A percentile compares a stretch with the other conserved stretches of the same genome.
These are phyloP conservation scores for Propithecus perrieri DNA, from an alignment of 2,797 vertebrate genomes.

Conservation along the genomic window DNA sequence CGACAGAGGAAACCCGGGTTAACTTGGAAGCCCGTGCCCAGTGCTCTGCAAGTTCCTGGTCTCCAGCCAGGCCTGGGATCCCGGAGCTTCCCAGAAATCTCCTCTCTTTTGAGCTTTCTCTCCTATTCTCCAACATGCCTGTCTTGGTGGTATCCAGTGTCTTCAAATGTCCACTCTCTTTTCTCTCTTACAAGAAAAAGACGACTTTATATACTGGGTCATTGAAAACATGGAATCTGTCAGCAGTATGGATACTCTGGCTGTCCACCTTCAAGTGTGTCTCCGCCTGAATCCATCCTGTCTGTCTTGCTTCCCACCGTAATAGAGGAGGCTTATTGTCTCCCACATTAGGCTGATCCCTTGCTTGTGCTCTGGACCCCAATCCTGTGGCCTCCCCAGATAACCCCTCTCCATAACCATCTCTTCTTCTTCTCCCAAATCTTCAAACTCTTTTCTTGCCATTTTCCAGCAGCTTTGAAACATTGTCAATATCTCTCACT, in stretches of 20 bases:
- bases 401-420: background rate
- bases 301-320: background rate
- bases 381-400: background rate
- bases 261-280: background rate
- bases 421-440: background rate
- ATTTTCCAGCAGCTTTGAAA: constrained; percentile 18
- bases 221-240: background rate
- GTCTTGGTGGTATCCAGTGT: background rate
- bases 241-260: background rate
- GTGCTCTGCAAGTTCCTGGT: background rate
- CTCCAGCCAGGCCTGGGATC: background rate
- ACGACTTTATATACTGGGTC: background rate
- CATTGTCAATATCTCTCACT: background rate
- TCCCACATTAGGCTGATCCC: background rate
- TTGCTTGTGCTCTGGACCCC: background rate
- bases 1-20: background rate
- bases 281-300: background rate
- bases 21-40: background rate
- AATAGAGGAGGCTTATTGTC: background rate
- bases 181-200: background rate
- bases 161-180: background rate
- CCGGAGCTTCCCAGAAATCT: background rate
- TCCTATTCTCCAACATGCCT: background rate
- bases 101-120: background rate
- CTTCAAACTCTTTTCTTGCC: background rate